Evolutionary conservation across 2,113 vertebrate species (phyloP).

Genomic region (Dasypus novemcinctus): DNA sequence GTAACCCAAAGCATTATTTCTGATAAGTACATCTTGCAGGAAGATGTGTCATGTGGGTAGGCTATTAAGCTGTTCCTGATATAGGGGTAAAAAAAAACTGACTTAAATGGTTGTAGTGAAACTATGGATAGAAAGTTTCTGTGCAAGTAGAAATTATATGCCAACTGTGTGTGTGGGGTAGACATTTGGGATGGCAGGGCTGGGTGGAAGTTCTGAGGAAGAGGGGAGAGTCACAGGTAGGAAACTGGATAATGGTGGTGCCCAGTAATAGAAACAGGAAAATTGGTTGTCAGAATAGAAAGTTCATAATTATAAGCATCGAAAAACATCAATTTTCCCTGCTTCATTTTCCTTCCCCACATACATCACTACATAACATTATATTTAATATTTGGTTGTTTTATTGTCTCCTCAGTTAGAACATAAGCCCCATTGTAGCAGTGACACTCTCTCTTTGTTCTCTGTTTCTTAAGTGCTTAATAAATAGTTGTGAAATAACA

Average conservation of each 20-base stretch:
- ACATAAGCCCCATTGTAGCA: background rate
- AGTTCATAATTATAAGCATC: background rate
- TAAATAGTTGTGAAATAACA: background rate
- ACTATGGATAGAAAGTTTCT: background rate
- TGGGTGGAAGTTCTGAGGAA: accelerated
- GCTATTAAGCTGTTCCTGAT: background rate
- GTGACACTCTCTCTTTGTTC: background rate
- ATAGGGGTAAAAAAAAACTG: background rate
- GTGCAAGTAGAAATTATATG: background rate
- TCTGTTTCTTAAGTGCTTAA: background rate
- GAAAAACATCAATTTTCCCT: background rate
- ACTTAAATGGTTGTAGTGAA: background rate
- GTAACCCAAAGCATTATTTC: background rate
- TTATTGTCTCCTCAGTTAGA: background rate
- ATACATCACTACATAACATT: background rate
- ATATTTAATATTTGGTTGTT: background rate
- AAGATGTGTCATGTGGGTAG: background rate
- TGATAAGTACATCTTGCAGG: background rate
- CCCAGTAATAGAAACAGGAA: background rate
- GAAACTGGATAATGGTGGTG: background rate
- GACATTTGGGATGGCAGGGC: background rate
- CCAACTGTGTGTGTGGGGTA: background rate
- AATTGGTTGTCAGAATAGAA: background rate
- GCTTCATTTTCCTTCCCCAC: background rate
- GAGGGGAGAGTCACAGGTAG: background rate